These are phyloP conservation scores for Phalera bucephala DNA, from an alignment of 2,888 invertebrate species.

Conservation along the genomic window DNA sequence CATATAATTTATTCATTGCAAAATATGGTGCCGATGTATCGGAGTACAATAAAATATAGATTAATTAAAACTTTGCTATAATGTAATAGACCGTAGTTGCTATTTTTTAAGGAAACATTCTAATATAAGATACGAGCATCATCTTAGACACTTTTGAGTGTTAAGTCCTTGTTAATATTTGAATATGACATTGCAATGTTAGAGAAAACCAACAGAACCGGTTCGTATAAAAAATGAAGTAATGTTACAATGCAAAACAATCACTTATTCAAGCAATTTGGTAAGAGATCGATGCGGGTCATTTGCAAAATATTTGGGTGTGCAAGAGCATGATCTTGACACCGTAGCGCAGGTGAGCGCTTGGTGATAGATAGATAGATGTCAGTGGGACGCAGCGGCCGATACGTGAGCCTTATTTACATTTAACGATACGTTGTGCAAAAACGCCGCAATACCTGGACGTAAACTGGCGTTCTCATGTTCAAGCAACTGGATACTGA, in stretches of 20 bases:
- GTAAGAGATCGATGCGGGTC: conserved; percentile 38
- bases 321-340: conserved; percentile 56
- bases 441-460: conserved; percentile 24
- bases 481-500: conserved; percentile 6
- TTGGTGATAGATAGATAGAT: conserved; percentile 26
- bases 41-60: background rate
- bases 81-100: too few species aligned
- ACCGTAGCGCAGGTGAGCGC: conserved; percentile 31
- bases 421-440: conserved; percentile 42
- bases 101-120: too few species aligned
- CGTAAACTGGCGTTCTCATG: conserved; percentile 12
- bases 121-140: too few species aligned
- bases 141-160: too few species aligned
- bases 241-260: conserved; percentile 19
- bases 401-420: conserved; percentile 41
- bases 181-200: too few species aligned
- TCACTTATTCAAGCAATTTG: conserved; percentile 23
- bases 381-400: conserved; percentile 43
- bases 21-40: conserved; percentile 1
- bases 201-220: conserved; percentile 5
- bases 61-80: background rate
- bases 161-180: too few species aligned
- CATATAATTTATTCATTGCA: conserved; percentile 7
- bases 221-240: conserved; percentile 15
- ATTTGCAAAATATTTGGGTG: conserved; percentile 41